A percentile compares a stretch with the other conserved stretches of the same genome.
Evolutionary conservation across 2,888 invertebrate genomes (phyloP).

Genomic region (Andricus quercusramuli): DNA sequence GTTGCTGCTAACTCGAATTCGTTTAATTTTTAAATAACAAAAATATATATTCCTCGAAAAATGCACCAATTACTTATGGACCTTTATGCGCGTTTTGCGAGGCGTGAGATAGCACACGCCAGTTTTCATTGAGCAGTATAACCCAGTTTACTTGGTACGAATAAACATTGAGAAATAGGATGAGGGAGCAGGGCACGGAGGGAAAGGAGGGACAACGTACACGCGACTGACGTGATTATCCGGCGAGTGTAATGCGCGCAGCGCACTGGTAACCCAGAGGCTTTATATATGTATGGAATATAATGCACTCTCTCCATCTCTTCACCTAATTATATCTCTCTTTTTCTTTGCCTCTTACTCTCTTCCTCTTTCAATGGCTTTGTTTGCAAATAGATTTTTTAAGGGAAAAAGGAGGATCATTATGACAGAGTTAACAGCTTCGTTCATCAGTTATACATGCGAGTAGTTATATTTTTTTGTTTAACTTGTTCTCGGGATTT

Average conservation of each 20-base stretch:
- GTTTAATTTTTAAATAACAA: neutral
- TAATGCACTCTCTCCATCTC: neutral
- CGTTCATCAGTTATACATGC: neutral
- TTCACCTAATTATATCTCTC: neutral
- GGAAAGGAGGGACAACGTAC: neutral
- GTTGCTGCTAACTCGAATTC: neutral
- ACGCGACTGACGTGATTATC: conserved; percentile 28
- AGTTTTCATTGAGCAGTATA: conserved; percentile 14
- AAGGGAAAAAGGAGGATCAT: neutral
- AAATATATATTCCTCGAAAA: neutral
- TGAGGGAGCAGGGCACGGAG: neutral
- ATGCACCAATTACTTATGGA: conserved; percentile 6
- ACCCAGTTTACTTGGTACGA: conserved; percentile 25
- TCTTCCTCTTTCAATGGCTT: neutral
- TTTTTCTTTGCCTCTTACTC: neutral
- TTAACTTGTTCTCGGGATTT: too few relatives aligned
- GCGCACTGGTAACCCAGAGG: conserved; percentile 27
- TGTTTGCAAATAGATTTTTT: neutral
- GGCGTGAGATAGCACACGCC: neutral
- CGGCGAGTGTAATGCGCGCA: neutral
- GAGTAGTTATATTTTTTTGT: too few relatives aligned
- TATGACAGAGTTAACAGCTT: neutral
- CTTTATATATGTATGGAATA: neutral
- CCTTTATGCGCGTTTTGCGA: conserved; percentile 1
- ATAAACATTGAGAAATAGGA: conserved; percentile 10